Evolutionary conservation across 2,797 vertebrate genomes (phyloP).

Genomic region (Sebastes alutus): DNA sequence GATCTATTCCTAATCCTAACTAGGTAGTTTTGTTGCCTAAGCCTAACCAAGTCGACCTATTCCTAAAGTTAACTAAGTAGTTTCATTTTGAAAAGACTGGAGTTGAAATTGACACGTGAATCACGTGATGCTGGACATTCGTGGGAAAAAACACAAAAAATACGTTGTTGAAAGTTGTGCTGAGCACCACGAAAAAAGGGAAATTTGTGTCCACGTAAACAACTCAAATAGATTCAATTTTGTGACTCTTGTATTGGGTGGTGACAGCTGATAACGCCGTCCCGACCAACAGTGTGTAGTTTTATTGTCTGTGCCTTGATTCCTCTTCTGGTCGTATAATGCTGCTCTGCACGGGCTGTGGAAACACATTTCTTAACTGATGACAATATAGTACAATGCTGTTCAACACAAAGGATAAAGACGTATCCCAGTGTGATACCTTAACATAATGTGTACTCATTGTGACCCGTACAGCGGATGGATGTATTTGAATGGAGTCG

Average conservation of each 20-base stretch:
- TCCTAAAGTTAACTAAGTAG: too few species aligned
- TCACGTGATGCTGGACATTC: too few species aligned
- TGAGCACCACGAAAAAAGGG: too few species aligned
- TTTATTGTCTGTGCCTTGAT: not conserved
- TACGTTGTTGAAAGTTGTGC: too few species aligned
- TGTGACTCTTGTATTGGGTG: not conserved
- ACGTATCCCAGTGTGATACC: not conserved
- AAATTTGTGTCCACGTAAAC: not conserved
- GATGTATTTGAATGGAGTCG: not conserved
- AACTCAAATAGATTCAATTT: too few species aligned
- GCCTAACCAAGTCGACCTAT: too few species aligned
- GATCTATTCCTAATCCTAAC: too few species aligned
- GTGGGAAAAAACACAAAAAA: too few species aligned
- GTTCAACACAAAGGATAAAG: not conserved
- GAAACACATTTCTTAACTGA: not conserved
- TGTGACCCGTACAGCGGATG: not conserved
- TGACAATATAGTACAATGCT: not conserved
- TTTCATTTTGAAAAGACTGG: too few species aligned
- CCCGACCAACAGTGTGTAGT: not conserved
- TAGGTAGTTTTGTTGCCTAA: too few species aligned
- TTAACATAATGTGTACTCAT: not conserved
- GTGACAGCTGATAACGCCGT: not conserved
- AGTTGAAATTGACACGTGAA: too few species aligned
- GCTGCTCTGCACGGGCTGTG: not conserved
- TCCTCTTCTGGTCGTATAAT: not conserved